A percentile compares a stretch with the other conserved stretches of the same genome.
Conservation (phyloP, 2,888 invertebrate genomes). For the Lithophane semibrunnea region DNA sequence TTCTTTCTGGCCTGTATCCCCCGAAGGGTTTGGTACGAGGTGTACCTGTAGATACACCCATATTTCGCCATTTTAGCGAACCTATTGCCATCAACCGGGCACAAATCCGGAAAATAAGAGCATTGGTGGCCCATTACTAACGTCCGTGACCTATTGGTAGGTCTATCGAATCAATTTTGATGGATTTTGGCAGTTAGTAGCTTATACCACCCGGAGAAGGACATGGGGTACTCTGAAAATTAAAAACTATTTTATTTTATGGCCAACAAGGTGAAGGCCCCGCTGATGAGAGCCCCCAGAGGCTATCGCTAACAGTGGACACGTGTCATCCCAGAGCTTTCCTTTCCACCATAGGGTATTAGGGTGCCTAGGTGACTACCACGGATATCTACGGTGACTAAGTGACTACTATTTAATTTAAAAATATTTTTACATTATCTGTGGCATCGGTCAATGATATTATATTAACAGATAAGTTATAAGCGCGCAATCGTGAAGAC, state of each 20-base stretch:
- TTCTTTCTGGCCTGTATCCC: no score
- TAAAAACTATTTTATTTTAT: not conserved
- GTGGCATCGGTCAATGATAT: no score
- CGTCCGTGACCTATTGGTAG: no score
- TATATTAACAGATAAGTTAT: no score
- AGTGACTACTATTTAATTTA: not conserved
- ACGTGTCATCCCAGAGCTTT: no score
- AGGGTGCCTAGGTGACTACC: not conserved
- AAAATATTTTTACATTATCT: no score
- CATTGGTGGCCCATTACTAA: no score
- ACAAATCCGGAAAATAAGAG: no score
- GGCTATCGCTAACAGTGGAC: not conserved
- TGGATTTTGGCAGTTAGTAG: conserved; percentile 1
- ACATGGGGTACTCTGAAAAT: not conserved
- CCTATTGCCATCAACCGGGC: no score
- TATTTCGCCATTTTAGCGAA: no score
- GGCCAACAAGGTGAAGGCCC: not conserved
- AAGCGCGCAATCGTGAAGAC: no score
- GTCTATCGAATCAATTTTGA: not conserved
- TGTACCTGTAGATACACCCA: not conserved
- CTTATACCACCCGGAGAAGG: not conserved
- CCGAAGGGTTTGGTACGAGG: not conserved
- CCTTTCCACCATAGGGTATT: not conserved
- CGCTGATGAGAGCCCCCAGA: not conserved
- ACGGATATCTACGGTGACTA: no score